These are phyloP conservation scores for Eucidaris tribuloides DNA, from an alignment of 35 echinoderm and acorn worm species.

Conservation along the genomic window DNA sequence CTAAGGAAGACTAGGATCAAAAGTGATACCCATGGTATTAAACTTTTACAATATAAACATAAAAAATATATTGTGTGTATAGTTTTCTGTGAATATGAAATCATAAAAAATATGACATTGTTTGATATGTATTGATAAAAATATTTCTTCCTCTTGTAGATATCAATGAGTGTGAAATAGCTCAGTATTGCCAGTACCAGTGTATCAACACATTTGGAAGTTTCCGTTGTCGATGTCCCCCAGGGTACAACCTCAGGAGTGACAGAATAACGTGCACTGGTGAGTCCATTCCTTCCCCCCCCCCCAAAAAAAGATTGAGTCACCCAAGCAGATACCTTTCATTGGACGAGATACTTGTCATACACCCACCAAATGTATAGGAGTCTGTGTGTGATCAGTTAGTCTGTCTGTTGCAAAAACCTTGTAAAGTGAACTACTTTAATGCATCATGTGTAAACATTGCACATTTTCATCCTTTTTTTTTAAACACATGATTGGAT, in stretches of 20 bases:
- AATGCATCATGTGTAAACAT: not conserved
- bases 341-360: not conserved
- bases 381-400: not conserved
- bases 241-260: not conserved
- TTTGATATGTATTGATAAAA: not conserved
- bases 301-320: too few species aligned
- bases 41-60: too few species aligned
- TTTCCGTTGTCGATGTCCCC: slow-evolving; percentile 27
- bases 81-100: too few species aligned
- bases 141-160: not conserved
- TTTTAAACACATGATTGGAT: too few species aligned
- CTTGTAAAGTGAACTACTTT: not conserved
- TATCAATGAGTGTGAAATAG: slow-evolving; percentile 37
- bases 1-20: too few species aligned
- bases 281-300: not conserved
- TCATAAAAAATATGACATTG: too few species aligned
- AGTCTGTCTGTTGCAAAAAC: not conserved
- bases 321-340: not conserved
- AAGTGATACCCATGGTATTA: too few species aligned
- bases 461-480: too few species aligned
- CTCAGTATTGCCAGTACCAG: not conserved
- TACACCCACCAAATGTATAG: not conserved
- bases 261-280: slow-evolving; percentile 16
- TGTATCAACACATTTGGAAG: slow-evolving; percentile 25
- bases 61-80: too few species aligned